phyloP scores from a whole-genome alignment of 1,140 invertebrate species.

The Drosophila novamexicana region DNA sequence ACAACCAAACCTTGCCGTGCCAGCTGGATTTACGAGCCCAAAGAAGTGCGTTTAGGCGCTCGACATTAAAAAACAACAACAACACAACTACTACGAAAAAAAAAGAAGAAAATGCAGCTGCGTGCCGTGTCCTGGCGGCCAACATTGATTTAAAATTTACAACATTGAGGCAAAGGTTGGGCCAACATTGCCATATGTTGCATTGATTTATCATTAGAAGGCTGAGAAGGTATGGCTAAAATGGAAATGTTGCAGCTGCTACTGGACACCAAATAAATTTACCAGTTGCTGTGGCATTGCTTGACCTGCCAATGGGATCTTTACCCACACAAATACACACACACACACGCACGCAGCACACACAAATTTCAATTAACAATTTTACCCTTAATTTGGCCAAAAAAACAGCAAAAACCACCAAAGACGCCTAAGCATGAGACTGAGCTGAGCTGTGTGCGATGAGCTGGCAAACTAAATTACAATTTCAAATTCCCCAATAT shows the following conservation, averaged over 20 bases:
- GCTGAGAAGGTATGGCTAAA: conserved; percentile 43
- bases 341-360: conserved; percentile 26
- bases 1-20: conserved; percentile 20
- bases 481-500: conserved; percentile 56
- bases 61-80: conserved; percentile 22
- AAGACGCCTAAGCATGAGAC: conserved; percentile 26
- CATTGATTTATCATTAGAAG: conserved; percentile 77
- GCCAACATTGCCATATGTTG: conserved; percentile 71
- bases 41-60: conserved; percentile 47
- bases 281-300: conserved; percentile 7
- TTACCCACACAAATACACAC: neutral
- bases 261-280: conserved; percentile 52
- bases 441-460: conserved; percentile 25
- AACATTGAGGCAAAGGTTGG: conserved; percentile 70
- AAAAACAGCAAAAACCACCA: conserved; percentile 42
- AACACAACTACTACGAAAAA: conserved; percentile 10
- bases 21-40: conserved; percentile 51
- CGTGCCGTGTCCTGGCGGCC: conserved; percentile 18
- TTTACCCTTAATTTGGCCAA: conserved; percentile 77
- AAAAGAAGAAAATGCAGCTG: conserved; percentile 32
- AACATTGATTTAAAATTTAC: conserved; percentile 83
- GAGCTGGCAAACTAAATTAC: conserved; percentile 73
- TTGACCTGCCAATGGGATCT: conserved; percentile 6
- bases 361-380: conserved; percentile 83
- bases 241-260: conserved; percentile 65